Evolutionary conservation across 2,113 vertebrate genomes (phyloP).

Genomic region (Thymallus thymallus): DNA sequence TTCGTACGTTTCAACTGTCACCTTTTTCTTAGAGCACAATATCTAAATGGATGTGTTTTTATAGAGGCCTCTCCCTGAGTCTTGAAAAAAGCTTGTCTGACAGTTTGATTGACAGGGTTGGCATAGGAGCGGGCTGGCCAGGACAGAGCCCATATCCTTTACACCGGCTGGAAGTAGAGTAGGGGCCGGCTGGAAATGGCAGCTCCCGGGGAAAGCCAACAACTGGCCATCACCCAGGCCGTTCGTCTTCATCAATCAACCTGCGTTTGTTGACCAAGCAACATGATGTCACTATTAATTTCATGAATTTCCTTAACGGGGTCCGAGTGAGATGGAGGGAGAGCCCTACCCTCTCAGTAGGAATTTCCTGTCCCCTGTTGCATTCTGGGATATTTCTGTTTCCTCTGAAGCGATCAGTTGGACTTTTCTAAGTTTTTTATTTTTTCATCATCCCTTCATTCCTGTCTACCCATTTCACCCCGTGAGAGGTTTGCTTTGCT

Average conservation of each 20-base stretch:
- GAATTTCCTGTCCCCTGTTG: slow-evolving; percentile 73
- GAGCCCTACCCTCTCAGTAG: slow-evolving; percentile 73
- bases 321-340: slow-evolving; percentile 72
- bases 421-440: slow-evolving; percentile 56
- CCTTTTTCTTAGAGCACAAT: slow-evolving; percentile 23
- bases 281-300: slow-evolving; percentile 85
- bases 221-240: slow-evolving; percentile 75
- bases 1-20: slow-evolving; percentile 20
- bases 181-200: slow-evolving; percentile 63
- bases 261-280: slow-evolving; percentile 82
- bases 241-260: slow-evolving; percentile 86
- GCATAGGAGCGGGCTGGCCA: slow-evolving; percentile 48
- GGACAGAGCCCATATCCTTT: slow-evolving; percentile 68
- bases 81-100: slow-evolving; percentile 47
- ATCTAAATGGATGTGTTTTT: slow-evolving; percentile 33
- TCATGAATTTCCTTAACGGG: slow-evolving; percentile 77
- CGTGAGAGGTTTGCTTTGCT: slow-evolving; percentile 10
- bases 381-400: slow-evolving; percentile 68
- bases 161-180: slow-evolving; percentile 65
- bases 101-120: slow-evolving; percentile 60
- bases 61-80: slow-evolving; percentile 31
- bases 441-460: slow-evolving; percentile 13
- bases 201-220: slow-evolving; percentile 75
- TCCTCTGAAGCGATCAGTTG: slow-evolving; percentile 68
- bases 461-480: not conserved